Percentiles rank a stretch among this genome's conserved stretches.
Evolutionary conservation across 37 sponge, comb jelly and placozoan genomes (phyloP).

Genomic region (Diacarnus erythraeanus): DNA sequence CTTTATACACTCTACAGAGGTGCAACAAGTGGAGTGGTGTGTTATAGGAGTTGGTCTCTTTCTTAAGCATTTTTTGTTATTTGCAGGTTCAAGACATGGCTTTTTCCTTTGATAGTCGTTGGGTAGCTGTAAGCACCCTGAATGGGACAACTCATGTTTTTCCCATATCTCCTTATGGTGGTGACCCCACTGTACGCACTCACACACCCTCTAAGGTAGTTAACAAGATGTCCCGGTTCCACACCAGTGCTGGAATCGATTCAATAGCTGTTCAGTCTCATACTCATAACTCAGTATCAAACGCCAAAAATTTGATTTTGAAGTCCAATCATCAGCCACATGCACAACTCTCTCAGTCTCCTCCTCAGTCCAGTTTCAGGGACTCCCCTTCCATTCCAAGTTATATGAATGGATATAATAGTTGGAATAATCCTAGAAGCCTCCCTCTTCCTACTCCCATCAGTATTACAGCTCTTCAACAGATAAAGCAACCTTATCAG

Average conservation of each 20-base stretch:
- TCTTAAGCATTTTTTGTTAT: neutral
- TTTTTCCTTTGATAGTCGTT: conserved; percentile 89
- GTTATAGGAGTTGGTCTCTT: conserved; percentile 4
- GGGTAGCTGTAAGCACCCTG: conserved; percentile 83
- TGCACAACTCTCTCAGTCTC: conserved; percentile 3
- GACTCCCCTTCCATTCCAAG: conserved; percentile 19
- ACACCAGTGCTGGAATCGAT: conserved; percentile 96
- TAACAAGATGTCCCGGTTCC: conserved; percentile 86
- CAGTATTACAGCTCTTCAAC: conserved; percentile 36
- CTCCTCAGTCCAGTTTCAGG: conserved; percentile 9
- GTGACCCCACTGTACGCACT: conserved; percentile 76
- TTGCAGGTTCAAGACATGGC: conserved; percentile 80
- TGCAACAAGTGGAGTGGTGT: conserved; percentile 83
- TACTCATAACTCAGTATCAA: neutral
- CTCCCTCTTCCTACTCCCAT: conserved; percentile 39
- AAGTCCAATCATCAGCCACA: neutral
- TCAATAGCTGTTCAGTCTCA: neutral
- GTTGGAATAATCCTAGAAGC: conserved; percentile 36
- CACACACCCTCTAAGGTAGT: conserved; percentile 79
- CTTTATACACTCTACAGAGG: conserved; percentile 90
- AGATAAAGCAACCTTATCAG: conserved; percentile 74
- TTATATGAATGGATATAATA: neutral
- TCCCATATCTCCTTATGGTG: conserved; percentile 95
- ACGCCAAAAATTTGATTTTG: neutral
- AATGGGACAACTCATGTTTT: conserved; percentile 94